Base-by-base conservation (phyloP, 2,113 vertebrate species). In the Embiotoca jacksoni region DNA sequence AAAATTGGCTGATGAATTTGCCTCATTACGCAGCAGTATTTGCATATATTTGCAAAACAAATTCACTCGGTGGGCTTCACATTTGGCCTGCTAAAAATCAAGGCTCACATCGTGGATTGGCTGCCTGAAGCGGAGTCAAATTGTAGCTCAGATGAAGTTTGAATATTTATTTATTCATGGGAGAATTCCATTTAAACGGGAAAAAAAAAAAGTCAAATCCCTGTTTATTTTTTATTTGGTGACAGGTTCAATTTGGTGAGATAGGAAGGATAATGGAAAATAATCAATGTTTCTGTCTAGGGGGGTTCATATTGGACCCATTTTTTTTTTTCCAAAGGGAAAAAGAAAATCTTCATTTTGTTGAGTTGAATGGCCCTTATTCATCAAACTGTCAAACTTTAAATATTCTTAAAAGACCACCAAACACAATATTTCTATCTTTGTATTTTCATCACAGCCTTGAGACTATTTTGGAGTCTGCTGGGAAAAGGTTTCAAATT, bases 41-140 rank as follows among this genome's bases (percentile, higher is more conserved):
- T 82, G 74, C 82, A 85, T 85, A 53, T 15, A 78, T 90, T 72
- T 73, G 81, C 80, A 64, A 66, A 79, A 74, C 50, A 65, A 39
- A 82, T 75, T 49, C 47, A 53, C 64, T 60, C 46, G 10, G 55
- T 16, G 1, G 32, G 44, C 41, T 14, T 75, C 60, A 81, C 62
- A 49, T 72, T 85, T 73, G 65, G 44, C 16, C 73, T 5, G 16
- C 0, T 30, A 8, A 52, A 72, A 72, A 72, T 64, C 16, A 7
- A 16, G 39, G 13, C 30, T 76, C 41, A 77, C 75, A 85, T 62
- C 41, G 37, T 9, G 32, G 39, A 37, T n/a, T 1, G 15, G 59
- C 56, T 11, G 36, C 32, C 15, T 30, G 61, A 60, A 4, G 57
- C 35, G 16, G 54, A 55, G 31, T 10, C 53, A 78, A 59, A 65